Evolutionary conservation across 1,140 invertebrate species (phyloP).

Genomic region (Drosophila subobscura): DNA sequence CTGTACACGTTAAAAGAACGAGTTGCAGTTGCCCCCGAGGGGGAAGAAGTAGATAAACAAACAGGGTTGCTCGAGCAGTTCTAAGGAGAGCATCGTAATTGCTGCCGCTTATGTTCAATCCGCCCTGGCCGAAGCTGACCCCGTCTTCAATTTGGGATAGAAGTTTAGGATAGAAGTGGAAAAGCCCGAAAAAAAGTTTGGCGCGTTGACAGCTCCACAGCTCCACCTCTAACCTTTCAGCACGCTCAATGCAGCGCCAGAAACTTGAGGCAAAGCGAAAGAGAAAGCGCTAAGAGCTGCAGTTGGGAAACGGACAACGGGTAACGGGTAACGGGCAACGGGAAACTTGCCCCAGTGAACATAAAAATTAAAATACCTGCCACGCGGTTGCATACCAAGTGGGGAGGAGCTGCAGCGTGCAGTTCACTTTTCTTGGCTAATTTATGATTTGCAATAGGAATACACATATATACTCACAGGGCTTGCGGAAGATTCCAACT

Average conservation of each 20-base stretch:
- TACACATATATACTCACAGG: slow-evolving; percentile 8
- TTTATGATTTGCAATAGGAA: slow-evolving; percentile 66
- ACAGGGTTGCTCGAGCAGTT: slow-evolving; percentile 22
- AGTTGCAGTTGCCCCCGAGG: slow-evolving; percentile 2
- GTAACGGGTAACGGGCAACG: slow-evolving; percentile 20
- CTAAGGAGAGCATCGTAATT: neutral
- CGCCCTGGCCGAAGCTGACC: slow-evolving; percentile 49
- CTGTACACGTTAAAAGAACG: slow-evolving; percentile 5
- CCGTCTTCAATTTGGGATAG: slow-evolving; percentile 30
- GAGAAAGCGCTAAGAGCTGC: slow-evolving; percentile 23
- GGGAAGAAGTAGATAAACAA: slow-evolving; percentile 5
- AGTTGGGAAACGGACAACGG: slow-evolving; percentile 27
- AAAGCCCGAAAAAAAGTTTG: slow-evolving; percentile 25
- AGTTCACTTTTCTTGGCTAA: slow-evolving; percentile 63
- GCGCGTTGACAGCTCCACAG: slow-evolving; percentile 48
- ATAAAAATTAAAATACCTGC: slow-evolving; percentile 79
- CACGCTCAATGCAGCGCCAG: slow-evolving; percentile 59
- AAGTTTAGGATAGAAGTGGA: slow-evolving; percentile 31
- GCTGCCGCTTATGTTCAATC: slow-evolving; percentile 13
- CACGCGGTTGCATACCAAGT: slow-evolving; percentile 60
- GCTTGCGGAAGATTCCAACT: slow-evolving; percentile 40
- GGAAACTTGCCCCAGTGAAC: slow-evolving; percentile 66
- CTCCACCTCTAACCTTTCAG: slow-evolving; percentile 40
- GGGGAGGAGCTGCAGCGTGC: slow-evolving; percentile 24
- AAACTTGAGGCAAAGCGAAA: slow-evolving; percentile 61